Conservation (phyloP, 2,113 vertebrate species). For the Cyanoramphus novaezelandiae region DNA sequence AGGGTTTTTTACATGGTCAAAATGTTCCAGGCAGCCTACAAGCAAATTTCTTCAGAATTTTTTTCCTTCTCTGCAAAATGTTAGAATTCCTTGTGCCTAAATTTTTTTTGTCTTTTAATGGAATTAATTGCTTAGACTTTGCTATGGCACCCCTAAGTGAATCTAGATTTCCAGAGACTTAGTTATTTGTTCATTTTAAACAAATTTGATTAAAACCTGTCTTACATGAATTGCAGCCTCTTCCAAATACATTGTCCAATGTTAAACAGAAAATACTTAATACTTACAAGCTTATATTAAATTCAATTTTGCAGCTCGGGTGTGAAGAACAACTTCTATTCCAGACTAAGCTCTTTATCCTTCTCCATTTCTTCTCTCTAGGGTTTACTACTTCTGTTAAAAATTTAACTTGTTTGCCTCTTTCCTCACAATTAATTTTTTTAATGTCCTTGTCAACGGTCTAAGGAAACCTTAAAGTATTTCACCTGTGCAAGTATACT, state of each 20-base stretch:
- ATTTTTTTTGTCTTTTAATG: not conserved
- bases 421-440: not conserved
- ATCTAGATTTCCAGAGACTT: not conserved
- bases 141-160: not conserved
- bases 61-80: not conserved
- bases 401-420: not conserved
- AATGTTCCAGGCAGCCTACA: not conserved
- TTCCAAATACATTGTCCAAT: not conserved
- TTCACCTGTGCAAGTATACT: not conserved
- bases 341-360: conserved; percentile 41
- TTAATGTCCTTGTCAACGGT: not conserved
- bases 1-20: not conserved
- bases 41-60: not conserved
- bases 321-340: not conserved
- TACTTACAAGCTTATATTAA: conserved; percentile 33
- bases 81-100: not conserved
- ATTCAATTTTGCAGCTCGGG: conserved; percentile 22
- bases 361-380: not conserved
- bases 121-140: not conserved
- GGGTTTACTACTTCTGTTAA: not conserved
- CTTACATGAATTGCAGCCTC: not conserved
- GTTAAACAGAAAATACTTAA: conserved; percentile 7
- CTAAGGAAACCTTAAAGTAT: not conserved
- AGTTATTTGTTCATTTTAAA: not conserved
- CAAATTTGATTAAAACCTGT: not conserved